A percentile compares a stretch with the other conserved stretches of the same genome.
Evolutionary conservation across 2,113 vertebrate genomes (phyloP).

Genomic region (Hydrolagus affinis): DNA sequence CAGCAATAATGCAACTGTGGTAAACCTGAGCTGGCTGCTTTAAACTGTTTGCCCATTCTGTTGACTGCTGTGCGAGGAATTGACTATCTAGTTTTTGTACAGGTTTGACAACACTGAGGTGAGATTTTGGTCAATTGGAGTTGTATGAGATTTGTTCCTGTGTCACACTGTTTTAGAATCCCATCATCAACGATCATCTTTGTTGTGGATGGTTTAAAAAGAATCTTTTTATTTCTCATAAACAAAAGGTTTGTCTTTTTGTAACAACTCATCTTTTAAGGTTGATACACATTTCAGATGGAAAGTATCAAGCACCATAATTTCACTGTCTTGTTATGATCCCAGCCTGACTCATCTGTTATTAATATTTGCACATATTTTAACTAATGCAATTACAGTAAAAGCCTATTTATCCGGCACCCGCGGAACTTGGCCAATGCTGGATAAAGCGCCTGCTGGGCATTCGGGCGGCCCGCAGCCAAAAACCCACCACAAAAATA

Average conservation of each 20-base stretch:
- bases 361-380: background rate
- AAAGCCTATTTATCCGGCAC: too few species aligned
- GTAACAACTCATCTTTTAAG: background rate
- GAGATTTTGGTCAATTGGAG: background rate
- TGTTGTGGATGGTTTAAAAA: background rate
- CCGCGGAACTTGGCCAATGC: too few species aligned
- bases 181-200: background rate
- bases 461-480: too few species aligned
- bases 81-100: slow-evolving; percentile 12
- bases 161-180: too few species aligned
- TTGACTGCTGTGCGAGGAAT: background rate
- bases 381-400: background rate
- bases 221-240: slow-evolving; percentile 10
- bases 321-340: background rate
- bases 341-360: background rate
- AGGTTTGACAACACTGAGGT: background rate
- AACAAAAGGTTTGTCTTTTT: slow-evolving; percentile 3
- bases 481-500: too few species aligned
- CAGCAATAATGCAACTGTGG: slow-evolving; percentile 9
- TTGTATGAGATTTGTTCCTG: slow-evolving; percentile 4
- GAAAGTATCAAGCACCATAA: background rate
- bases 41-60: background rate
- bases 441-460: too few species aligned
- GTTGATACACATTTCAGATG: background rate
- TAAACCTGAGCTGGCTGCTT: slow-evolving; percentile 1